Base-by-base conservation (phyloP, 1,140 invertebrate species). In the Tetraneura akinire region DNA sequence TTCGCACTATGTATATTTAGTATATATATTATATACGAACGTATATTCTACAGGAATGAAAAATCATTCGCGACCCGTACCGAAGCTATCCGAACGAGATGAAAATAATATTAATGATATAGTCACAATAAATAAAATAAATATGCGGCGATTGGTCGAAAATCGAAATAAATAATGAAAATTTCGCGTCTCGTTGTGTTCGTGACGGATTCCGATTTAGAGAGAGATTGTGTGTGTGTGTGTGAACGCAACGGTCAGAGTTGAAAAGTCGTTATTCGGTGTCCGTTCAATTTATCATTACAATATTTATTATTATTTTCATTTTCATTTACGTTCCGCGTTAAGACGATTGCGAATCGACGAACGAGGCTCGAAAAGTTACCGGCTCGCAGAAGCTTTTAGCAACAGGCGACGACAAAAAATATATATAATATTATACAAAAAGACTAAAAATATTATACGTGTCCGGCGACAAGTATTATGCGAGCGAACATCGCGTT, bases 31-130 rank as follows among this genome's bases (percentile, higher is more conserved):
- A n/a, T n/a, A n/a, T n/a, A n/a, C n/a, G n/a, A n/a, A n/a, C n/a
- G n/a, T n/a, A n/a, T n/a, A n/a, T n/a, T n/a, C n/a, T n/a, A 18
- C 32, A 47, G 57, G 16, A 78, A 78, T 78, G 74, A 78, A 78
- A 78, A 78, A 78, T 78, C 74, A 62, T 62, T 47, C 47, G 32
- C 47, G 18, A 42, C 29, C 37, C 37, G 21, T 53, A 55, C 47
- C 29, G 32, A 8, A 10, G 42, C 42, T 23, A 32, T 57, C 21
- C 29, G 32, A 57, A 55, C 18, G n/a, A 29, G 32, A 57, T 13
- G n/a, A 18, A 76, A 37, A 37, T 37, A 37, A 62, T 45, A 78
- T 78, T 42, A 78, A 78, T 78, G 55, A 45, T 37, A 45, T 37
- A 62, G n/a, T 70, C 11, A 10, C n/a, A 11, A 57, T 21, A 53